A percentile compares a stretch with the other conserved stretches of the same genome.
These are phyloP conservation scores for Centroberyx gerrardi DNA, from an alignment of 2,797 vertebrate species.

Conservation along the genomic window DNA sequence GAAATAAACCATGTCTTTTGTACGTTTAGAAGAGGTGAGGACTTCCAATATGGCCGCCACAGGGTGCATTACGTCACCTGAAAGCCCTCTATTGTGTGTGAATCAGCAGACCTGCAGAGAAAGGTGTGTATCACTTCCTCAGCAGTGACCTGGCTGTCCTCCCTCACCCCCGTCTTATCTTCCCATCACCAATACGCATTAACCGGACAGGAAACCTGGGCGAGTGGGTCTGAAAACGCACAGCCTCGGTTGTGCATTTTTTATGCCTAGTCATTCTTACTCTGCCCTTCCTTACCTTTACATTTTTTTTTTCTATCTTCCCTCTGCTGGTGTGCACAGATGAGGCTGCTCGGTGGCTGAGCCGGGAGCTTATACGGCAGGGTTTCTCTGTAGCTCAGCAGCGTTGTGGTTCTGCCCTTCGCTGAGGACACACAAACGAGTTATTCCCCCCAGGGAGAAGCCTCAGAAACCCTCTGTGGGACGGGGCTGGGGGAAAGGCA, in stretches of 20 bases:
- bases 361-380: constrained; percentile 49
- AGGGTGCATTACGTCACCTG: constrained; percentile 3
- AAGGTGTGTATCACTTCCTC: constrained; percentile 38
- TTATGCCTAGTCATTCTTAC: constrained; percentile 63
- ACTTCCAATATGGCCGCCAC: background rate
- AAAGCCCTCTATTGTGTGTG: background rate
- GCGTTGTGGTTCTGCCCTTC: constrained; percentile 60
- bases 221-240: constrained; percentile 43
- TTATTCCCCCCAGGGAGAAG: constrained; percentile 53
- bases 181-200: constrained; percentile 41
- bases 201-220: constrained; percentile 28
- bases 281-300: constrained; percentile 58
- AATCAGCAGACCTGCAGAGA: constrained; percentile 6
- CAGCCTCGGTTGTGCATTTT: constrained; percentile 14
- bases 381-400: constrained; percentile 71
- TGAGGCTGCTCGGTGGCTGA: constrained; percentile 47
- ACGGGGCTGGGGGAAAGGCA: constrained; percentile 44
- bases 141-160: constrained; percentile 44
- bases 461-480: constrained; percentile 55
- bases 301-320: constrained; percentile 5
- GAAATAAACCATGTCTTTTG: too few relatives aligned
- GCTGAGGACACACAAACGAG: constrained; percentile 68
- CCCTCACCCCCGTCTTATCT: constrained; percentile 28
- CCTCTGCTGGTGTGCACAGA: constrained; percentile 36
- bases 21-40: background rate